Evolutionary conservation across 2,888 invertebrate species (phyloP).

Genomic region (Tenthredo amoena): DNA sequence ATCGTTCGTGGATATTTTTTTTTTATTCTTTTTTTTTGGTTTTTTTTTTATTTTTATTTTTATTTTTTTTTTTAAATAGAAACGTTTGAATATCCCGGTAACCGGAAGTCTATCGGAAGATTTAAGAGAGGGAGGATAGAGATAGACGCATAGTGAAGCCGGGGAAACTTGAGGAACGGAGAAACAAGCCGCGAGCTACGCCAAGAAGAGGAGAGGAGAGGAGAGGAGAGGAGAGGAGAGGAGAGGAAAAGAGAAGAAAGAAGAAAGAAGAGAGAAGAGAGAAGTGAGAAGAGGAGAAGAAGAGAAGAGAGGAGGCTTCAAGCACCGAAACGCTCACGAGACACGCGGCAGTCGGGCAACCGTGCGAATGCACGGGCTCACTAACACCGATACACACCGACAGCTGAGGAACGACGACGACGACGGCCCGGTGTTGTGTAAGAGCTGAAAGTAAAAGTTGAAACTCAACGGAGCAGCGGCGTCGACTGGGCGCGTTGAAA

Average conservation of each 20-base stretch:
- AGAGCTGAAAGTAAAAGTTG: constrained; percentile 78
- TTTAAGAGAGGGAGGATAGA: not conserved
- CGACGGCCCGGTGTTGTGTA: constrained; percentile 71
- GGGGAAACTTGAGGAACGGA: not conserved
- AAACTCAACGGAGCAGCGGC: constrained; percentile 73
- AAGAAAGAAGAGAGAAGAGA: constrained; percentile 6
- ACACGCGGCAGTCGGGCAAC: constrained; percentile 51
- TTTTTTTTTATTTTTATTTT: not conserved
- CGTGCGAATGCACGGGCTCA: constrained; percentile 51
- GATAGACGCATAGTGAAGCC: constrained; percentile 7
- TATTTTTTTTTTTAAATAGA: not conserved
- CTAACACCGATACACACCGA: constrained; percentile 47
- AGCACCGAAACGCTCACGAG: constrained; percentile 49
- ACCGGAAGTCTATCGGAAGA: not conserved
- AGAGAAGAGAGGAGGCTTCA: constrained; percentile 41
- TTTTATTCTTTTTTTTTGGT: not conserved
- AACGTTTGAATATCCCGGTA: constrained; percentile 26
- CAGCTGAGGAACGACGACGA: constrained; percentile 67
- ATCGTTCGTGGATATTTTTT: not conserved
- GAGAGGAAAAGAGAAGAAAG: not conserved
- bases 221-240: not conserved
- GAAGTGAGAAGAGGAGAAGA: not conserved
- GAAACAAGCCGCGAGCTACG: not conserved
- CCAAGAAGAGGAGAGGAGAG: not conserved
- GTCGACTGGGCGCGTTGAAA: constrained; percentile 73